Base-by-base conservation (phyloP, 2,113 vertebrate species). In the Calyptommatus sinebrachiatus region DNA sequence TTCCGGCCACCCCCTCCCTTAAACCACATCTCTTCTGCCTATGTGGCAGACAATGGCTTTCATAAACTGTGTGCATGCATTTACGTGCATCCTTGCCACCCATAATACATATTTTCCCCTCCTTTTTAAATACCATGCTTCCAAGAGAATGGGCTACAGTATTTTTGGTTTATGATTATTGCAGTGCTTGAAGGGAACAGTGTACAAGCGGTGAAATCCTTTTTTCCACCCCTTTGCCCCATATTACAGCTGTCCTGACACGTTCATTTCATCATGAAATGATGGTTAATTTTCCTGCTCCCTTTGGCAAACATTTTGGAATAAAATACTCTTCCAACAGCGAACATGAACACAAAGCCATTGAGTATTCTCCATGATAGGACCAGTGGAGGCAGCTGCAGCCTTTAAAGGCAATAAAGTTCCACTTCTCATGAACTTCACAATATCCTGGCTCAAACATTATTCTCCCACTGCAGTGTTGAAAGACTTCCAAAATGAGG, bases 31-130 rank as follows among this genome's bases (percentile, higher is more conserved):
- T 88, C 89, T 88, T 91, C 89, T 97, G 97, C 95, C 92, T 91
- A 98, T 97, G 97, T 97, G 97, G 97, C 97, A 97, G 91, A 96
- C 94, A 97, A 95, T 91, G 89, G 85, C 89, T 90, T 72, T 86
- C 11, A 3, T 73, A 11, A 62, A 68, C 2, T 9, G 53, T 9
- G 53, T 29, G 26, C 65, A 77, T 85, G 65, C 57, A 84, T 78
- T 88, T 53, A 73, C 82, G 81, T 68, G 75, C 79, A 69, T 67
- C 31, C 45, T 35, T 28, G 28, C 3, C 31, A 63, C 20, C 78
- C 66, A 73, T 11, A 14, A 67, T 28, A 22, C 18, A 28, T 20
- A 18, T 41, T 60, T 61, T 2, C 35, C 24, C 73, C 31, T 62
- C 50, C 71, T 77, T 67, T 81, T 7, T 14, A 53, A 53, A 53